Evolutionary conservation across 2,888 invertebrate species (phyloP).

Genomic region (Xylophagus ater): DNA sequence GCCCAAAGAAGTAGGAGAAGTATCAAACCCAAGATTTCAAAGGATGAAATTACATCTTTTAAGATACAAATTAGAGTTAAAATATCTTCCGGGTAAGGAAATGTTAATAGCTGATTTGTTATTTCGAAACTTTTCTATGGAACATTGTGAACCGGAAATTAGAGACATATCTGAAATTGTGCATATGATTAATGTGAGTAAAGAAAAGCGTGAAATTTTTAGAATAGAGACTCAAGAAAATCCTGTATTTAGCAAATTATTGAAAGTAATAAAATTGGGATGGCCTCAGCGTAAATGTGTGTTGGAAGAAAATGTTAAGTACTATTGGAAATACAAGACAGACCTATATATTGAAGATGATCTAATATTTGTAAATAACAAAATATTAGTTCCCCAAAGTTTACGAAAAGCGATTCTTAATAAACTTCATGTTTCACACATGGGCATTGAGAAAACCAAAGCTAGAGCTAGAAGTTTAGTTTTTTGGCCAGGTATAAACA

Average conservation of each 20-base stretch:
- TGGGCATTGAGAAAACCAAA: slow-evolving; percentile 14
- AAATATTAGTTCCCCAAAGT: slow-evolving; percentile 13
- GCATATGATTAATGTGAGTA: slow-evolving; percentile 16
- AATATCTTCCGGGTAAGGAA: slow-evolving; percentile 19
- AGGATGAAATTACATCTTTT: slow-evolving; percentile 15
- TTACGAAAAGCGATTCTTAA: neutral
- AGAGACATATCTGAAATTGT: slow-evolving; percentile 13
- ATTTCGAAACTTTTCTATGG: slow-evolving; percentile 3
- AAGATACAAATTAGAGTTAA: slow-evolving; percentile 17
- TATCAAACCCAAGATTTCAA: slow-evolving; percentile 14
- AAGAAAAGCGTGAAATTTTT: slow-evolving; percentile 12
- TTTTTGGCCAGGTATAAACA: slow-evolving; percentile 9
- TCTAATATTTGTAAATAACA: slow-evolving; percentile 20
- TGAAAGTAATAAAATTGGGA: slow-evolving; percentile 4
- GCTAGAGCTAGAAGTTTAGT: slow-evolving; percentile 6
- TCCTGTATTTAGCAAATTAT: slow-evolving; percentile 5
- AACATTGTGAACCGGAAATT: slow-evolving; percentile 10
- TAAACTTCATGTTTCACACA: slow-evolving; percentile 3
- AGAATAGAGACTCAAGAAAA: slow-evolving; percentile 9
- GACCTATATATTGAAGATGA: slow-evolving; percentile 20
- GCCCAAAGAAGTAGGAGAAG: slow-evolving; percentile 14
- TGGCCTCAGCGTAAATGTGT: slow-evolving; percentile 16
- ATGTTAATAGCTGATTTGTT: slow-evolving; percentile 11
- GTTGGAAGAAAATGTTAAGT: slow-evolving; percentile 16
- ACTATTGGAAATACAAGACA: slow-evolving; percentile 21